Evolutionary conservation across 2,113 vertebrate genomes (phyloP), one percentile per base, ranked within the genome.

Genomic region (Mystacornis crossleyi): DNA sequence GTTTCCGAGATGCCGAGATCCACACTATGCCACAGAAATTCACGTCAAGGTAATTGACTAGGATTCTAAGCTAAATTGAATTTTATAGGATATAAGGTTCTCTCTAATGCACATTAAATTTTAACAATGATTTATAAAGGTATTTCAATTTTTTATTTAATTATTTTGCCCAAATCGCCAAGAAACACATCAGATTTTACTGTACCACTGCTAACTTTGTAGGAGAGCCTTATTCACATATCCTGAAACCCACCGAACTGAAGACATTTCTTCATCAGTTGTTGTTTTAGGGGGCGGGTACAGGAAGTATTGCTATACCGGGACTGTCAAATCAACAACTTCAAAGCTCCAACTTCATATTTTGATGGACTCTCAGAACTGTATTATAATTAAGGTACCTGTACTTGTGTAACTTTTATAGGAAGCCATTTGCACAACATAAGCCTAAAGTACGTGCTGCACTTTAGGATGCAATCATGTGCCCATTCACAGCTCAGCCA

Each of bases 231-330:
- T 87, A 81, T 62, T 78, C 90, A 78, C 40, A 38, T 88, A 94
- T 81, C 24, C 1, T 65, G 81, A 93, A 92, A 96, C 33, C 34
- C 67, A 88, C 21, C 8, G 20, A 94, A 78, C 64, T 67, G 60
- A 80, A 71, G 88, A 90, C 45, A 62, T 90, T 90, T 94, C 88
- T 95, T 81, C 92, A 80, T 81, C 84, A 62, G 66, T 57, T 21
- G 77, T 77, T 61, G 40, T 88, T 94, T 92, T 40, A 71, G 65
- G 90, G 87, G 96, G 92, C 43, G 88, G 90, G 61, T 64, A 94
- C 94, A 95, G 96, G 96, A 96, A 97, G 92, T 95, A 92, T 92
- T 36, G 15, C 92, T 93, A 15, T 81, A 86, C 53, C 2, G 29
- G 42, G 55, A 43, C 69, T 89, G 88, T 92, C 96, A 96, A 93